phyloP scores from a whole-genome alignment of 1,140 invertebrate genomes.

The Wiebesia pumilae region DNA sequence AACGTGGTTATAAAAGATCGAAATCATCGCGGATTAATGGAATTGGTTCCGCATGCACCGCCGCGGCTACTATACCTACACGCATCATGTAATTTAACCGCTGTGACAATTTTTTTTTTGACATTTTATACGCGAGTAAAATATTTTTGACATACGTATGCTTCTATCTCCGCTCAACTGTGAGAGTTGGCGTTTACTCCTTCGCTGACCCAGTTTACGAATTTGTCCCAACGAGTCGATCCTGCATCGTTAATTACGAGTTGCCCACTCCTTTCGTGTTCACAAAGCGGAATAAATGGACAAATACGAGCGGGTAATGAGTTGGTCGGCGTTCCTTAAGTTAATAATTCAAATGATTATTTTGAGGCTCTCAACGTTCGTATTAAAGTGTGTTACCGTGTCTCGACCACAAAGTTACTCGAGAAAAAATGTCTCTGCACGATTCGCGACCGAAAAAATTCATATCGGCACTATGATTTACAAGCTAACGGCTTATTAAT shows the following conservation, averaged over 20 bases:
- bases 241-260: not conserved
- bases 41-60: conserved; percentile 34
- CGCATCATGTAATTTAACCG: not conserved
- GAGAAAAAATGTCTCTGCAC: not conserved
- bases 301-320: not conserved
- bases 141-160: too few species aligned
- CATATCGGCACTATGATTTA: conserved; percentile 21
- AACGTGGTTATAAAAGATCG: conserved; percentile 30
- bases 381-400: not conserved
- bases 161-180: not conserved
- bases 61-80: not conserved
- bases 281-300: not conserved
- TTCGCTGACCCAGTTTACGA: too few species aligned
- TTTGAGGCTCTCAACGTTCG: not conserved
- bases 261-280: not conserved
- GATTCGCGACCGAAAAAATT: conserved; percentile 16
- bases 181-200: too few species aligned
- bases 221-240: too few species aligned
- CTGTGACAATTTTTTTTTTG: not conserved
- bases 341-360: not conserved
- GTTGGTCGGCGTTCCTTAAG: not conserved
- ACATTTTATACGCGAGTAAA: not conserved
- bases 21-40: conserved; percentile 43
- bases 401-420: not conserved
- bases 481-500: conserved; percentile 36